phyloP scores from a whole-genome alignment of 2,113 vertebrate species.

The Columbina picui region DNA sequence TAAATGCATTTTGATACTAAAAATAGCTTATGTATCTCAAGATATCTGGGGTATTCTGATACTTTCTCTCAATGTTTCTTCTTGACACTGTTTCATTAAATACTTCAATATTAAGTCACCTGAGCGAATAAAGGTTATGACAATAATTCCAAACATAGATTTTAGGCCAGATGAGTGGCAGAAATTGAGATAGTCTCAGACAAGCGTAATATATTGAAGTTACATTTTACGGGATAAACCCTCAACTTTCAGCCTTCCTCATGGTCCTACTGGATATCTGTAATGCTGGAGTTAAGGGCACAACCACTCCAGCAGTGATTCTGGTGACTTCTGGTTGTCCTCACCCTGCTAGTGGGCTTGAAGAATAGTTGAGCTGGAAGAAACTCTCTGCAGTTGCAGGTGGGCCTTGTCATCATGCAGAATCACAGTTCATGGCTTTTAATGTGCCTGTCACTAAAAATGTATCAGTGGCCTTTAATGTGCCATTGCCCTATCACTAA shows the following conservation, averaged over 20 bases:
- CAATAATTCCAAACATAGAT: background rate
- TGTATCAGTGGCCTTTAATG: background rate
- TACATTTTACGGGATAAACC: background rate
- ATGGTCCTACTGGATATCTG: accelerated
- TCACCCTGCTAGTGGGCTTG: background rate
- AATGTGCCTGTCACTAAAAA: too few species aligned
- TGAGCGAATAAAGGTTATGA: background rate
- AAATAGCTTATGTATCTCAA: background rate
- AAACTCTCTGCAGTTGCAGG: accelerated
- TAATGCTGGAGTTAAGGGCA: background rate
- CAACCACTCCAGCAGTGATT: background rate
- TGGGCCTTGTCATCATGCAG: background rate
- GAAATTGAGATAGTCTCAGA: background rate
- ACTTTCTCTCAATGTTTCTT: background rate
- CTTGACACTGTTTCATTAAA: background rate
- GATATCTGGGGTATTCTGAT: background rate
- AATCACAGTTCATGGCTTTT: background rate
- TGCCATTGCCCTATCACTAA: background rate
- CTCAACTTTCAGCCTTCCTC: background rate
- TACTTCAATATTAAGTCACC: background rate
- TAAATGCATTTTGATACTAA: background rate
- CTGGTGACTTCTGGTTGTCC: background rate
- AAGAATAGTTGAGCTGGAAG: background rate
- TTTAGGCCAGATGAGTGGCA: background rate
- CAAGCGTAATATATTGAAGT: background rate